A percentile compares a stretch with the other conserved stretches of the same genome.
Conservation (phyloP, 1,140 invertebrate genomes). For the Triops cancriformis region DNA sequence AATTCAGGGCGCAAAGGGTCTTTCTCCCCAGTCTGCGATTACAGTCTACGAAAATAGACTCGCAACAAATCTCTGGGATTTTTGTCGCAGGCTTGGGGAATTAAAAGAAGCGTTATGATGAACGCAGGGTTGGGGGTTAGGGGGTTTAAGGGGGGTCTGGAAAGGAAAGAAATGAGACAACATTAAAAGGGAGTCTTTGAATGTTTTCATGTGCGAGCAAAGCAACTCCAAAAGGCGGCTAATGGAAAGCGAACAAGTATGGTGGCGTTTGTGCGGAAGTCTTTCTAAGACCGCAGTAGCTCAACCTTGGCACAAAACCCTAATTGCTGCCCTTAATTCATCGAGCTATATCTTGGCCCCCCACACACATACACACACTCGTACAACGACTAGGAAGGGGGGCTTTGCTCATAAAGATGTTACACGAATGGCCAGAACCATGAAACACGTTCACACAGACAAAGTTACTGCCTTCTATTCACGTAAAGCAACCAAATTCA, state of each 20-base stretch:
- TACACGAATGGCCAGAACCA: too few relatives aligned
- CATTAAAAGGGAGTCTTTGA: not conserved
- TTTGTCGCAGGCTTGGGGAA: not conserved
- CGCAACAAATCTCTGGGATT: not conserved
- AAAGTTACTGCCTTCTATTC: too few relatives aligned
- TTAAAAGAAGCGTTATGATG: constrained; percentile 11
- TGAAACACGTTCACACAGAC: too few relatives aligned
- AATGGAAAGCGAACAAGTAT: not conserved
- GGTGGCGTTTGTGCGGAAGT: constrained; percentile 3
- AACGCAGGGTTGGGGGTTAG: not conserved
- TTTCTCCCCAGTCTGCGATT: not conserved
- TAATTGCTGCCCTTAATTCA: constrained; percentile 14
- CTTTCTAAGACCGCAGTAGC: not conserved
- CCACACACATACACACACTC: too few relatives aligned
- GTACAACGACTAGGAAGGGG: too few relatives aligned
- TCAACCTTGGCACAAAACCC: not conserved
- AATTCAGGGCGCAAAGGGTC: not conserved
- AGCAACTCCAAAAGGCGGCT: constrained; percentile 12
- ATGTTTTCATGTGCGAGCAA: not conserved
- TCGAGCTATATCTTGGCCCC: not conserved
- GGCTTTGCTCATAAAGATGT: too few relatives aligned
- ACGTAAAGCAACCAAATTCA: too few relatives aligned
- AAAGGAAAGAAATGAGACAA: not conserved
- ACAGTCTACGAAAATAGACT: not conserved
- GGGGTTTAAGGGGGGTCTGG: not conserved